These are phyloP conservation scores for Drosophila setosimentum DNA, from an alignment of 2,888 invertebrate species.

Conservation along the genomic window DNA sequence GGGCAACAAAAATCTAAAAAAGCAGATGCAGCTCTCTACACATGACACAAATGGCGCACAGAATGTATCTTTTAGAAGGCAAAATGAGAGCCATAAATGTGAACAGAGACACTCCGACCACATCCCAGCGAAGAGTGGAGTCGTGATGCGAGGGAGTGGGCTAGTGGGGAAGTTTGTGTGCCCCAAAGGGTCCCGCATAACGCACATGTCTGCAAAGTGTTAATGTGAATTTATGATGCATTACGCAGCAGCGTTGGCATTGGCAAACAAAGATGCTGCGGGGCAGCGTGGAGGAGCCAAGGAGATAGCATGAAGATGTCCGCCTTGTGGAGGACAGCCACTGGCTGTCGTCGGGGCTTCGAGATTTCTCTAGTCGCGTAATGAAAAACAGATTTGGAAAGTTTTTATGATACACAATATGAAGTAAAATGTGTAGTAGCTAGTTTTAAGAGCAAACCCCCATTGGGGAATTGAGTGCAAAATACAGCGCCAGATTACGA, in stretches of 20 bases:
- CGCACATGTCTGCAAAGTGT: conserved; percentile 81
- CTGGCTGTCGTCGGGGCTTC: conserved; percentile 43
- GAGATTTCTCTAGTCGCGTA: conserved; percentile 57
- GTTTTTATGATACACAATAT: conserved; percentile 66
- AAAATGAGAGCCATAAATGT: conserved; percentile 77
- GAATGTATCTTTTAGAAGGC: conserved; percentile 76
- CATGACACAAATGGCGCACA: conserved; percentile 78
- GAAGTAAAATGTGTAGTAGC: conserved; percentile 34
- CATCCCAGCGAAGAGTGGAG: conserved; percentile 6
- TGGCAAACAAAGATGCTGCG: conserved; percentile 32
- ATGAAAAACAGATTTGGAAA: conserved; percentile 78
- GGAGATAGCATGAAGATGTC: conserved; percentile 12
- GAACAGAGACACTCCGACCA: conserved; percentile 51
- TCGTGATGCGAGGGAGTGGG: neutral
- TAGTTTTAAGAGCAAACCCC: conserved; percentile 51
- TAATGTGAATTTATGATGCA: conserved; percentile 81
- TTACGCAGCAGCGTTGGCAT: conserved; percentile 62
- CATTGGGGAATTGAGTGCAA: conserved; percentile 27
- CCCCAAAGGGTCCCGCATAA: conserved; percentile 60
- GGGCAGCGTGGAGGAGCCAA: neutral
- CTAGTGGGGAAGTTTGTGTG: conserved; percentile 5
- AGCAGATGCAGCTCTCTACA: conserved; percentile 66
- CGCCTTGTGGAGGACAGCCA: conserved; percentile 1
- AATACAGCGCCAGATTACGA: conserved; percentile 24
- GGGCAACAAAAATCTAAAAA: conserved; percentile 39